Base-by-base conservation (phyloP, 2,113 vertebrate genomes). In the Odontesthes bonariensis region DNA sequence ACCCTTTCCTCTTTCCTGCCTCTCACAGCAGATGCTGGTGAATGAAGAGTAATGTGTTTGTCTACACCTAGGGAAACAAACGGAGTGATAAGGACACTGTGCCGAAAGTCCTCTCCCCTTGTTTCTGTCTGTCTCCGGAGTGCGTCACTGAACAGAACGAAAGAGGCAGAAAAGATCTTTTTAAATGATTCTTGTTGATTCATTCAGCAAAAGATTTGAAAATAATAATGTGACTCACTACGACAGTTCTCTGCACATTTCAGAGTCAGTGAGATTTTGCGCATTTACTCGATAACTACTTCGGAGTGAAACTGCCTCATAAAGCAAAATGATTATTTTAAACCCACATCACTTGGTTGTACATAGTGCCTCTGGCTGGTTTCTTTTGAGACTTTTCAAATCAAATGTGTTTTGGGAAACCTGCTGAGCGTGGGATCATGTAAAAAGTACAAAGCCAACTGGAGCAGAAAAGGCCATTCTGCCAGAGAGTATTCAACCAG, bases 401-500 rank as follows among this genome's bases (percentile, higher is more conserved):
- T 57, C 38, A 83, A 81, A 82, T 83, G 70, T 83, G 78, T 77
- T 85, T 87, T 56, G 60, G 70, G 68, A 68, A 86, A 77, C 87
- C 83, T 83, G 76, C 86, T 86, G 87, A 81, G 84, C 33, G 4
- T 56, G 62, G 44, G 58, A 66, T 75, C 55, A 19, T 69, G 73
- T 38, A 38, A 38, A 38, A 75, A 80, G 79, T 59, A 60, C 44
- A 64, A 77, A 87, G 81, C 77, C 79, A 92, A 89, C 81, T 93
- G 69, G 89, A 91, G 90, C 91, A 90, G 83, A 92, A 91, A 88
- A 78, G 57, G 77, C 58, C 57, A 68, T 74, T 47, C 23, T 54
- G 65, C 54, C 23, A 60, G 62, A 35, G 32, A 83, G 31, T 61
- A 73, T 60, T 84, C 52, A 46, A 44, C 64, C 70, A 75, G 77